Conservation (phyloP, 2,113 vertebrate species). For the Macroglossus sobrinus region DNA sequence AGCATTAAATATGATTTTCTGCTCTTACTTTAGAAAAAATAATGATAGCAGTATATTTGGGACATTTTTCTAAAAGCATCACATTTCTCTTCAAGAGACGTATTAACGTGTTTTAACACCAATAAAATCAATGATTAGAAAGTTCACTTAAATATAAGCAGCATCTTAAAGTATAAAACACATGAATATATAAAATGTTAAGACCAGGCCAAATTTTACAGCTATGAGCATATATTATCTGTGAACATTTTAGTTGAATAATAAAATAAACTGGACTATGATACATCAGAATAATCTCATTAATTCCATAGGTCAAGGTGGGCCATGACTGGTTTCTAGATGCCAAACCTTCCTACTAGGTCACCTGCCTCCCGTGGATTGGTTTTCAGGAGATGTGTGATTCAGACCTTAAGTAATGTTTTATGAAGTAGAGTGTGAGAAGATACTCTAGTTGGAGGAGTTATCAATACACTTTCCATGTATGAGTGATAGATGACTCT, state of each 20-base stretch:
- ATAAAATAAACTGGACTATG: not conserved
- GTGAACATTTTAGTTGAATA: not conserved
- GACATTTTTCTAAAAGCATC: not conserved
- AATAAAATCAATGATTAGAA: not conserved
- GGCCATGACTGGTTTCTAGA: not conserved
- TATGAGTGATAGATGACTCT: not conserved
- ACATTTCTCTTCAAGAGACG: not conserved
- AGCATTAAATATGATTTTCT: not conserved
- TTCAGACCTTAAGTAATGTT: not conserved
- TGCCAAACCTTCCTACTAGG: not conserved
- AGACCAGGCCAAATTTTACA: not conserved
- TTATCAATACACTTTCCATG: not conserved
- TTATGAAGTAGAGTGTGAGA: not conserved
- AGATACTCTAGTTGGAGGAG: not conserved
- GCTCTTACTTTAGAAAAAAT: not conserved
- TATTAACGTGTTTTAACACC: not conserved
- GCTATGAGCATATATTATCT: not conserved
- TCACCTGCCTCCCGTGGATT: not conserved
- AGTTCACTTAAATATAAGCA: not conserved
- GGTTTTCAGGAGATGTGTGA: not conserved
- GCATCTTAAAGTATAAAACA: not conserved
- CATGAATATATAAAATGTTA: not conserved
- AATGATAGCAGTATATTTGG: not conserved
- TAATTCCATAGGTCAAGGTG: not conserved
- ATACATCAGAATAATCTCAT: not conserved